A percentile compares a stretch with the other conserved stretches of the same genome.
phyloP scores from a whole-genome alignment of 2,888 invertebrate genomes.

The Siphlonurus alternatus region DNA sequence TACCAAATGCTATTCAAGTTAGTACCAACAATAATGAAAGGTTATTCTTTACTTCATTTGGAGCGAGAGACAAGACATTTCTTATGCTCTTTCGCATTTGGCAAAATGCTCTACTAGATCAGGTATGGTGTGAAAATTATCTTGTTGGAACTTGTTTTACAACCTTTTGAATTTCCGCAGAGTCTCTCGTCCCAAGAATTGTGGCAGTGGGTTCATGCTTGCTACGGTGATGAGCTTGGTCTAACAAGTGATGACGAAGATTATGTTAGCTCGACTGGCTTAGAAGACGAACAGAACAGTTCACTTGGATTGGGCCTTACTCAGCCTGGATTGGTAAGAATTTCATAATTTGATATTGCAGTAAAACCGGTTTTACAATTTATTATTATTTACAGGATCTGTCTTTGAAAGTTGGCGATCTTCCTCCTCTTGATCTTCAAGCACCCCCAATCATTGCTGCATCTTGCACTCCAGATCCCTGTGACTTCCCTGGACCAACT shows the following conservation, averaged over 20 bases:
- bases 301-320: background rate
- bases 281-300: background rate
- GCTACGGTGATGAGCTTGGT: slow-evolving; percentile 87
- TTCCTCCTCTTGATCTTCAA: background rate
- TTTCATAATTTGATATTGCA: background rate
- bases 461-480: background rate
- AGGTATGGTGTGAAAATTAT: slow-evolving; percentile 28
- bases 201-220: slow-evolving; percentile 83
- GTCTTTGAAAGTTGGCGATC: background rate
- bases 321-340: background rate
- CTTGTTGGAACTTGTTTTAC: no score
- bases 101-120: slow-evolving; percentile 89
- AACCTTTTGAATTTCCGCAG: slow-evolving; percentile 22
- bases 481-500: background rate
- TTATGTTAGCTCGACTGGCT: background rate
- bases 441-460: background rate
- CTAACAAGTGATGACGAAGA: slow-evolving; percentile 87
- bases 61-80: slow-evolving; percentile 85
- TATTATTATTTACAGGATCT: background rate
- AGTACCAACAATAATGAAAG: slow-evolving; percentile 59
- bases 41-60: slow-evolving; percentile 88
- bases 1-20: slow-evolving; percentile 90
- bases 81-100: slow-evolving; percentile 90
- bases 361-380: background rate
- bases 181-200: slow-evolving; percentile 65